phyloP scores from a whole-genome alignment of 2,797 vertebrate species.

The Anas bernieri region DNA sequence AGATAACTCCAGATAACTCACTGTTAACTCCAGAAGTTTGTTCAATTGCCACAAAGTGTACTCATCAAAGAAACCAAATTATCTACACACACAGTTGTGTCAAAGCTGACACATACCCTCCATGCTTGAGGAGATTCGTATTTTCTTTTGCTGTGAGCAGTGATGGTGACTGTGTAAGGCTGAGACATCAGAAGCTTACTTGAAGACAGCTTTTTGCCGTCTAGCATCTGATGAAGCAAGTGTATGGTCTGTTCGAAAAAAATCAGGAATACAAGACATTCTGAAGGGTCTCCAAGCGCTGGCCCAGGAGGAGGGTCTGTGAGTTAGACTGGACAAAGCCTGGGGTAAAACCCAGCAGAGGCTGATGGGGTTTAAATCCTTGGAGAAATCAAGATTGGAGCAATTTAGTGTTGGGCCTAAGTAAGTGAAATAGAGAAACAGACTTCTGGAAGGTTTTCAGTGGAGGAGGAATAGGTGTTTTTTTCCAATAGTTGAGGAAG shows the following conservation, averaged over 20 bases:
- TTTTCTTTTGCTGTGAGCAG: not conserved
- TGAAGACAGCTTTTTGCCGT: not conserved
- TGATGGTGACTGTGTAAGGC: not conserved
- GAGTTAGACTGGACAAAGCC: not conserved
- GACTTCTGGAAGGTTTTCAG: not conserved
- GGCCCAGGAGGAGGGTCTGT: not conserved
- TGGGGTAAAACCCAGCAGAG: not conserved
- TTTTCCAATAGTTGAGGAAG: not conserved
- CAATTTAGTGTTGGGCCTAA: not conserved
- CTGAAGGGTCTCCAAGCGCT: not conserved
- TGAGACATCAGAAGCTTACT: not conserved
- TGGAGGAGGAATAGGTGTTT: not conserved
- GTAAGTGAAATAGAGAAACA: not conserved
- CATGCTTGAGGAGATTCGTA: rapidly evolving
- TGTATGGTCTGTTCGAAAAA: not conserved
- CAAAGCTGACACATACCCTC: not conserved
- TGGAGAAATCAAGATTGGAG: not conserved
- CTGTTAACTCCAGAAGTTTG: not conserved
- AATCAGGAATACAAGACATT: not conserved
- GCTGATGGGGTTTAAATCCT: not conserved
- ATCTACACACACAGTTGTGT: not conserved
- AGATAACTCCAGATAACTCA: no score
- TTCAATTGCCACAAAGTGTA: rapidly evolving
- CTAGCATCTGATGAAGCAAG: not conserved
- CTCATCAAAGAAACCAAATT: no score